Base-by-base conservation (phyloP, 1,140 invertebrate genomes). In the Oedothorax gibbosus region DNA sequence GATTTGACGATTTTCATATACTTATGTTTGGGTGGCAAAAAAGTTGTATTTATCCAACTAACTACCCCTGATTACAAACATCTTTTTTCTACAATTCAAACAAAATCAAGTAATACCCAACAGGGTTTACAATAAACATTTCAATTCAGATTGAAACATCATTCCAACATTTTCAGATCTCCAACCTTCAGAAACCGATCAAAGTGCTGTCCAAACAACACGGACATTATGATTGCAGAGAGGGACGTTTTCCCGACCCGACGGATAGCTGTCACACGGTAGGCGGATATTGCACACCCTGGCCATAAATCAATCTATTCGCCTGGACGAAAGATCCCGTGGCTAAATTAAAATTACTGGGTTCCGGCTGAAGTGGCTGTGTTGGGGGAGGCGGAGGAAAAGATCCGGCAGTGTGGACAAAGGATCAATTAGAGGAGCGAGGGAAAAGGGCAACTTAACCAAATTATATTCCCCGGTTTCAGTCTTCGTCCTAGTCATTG, bases 271-370 rank as follows among this genome's bases (percentile, higher is more conserved):
- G 20, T 51, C 68, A 53, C 49, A 15, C 9, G 49, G 35, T 35
- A 69, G 68, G 76, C 64, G 64, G 76, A 53, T 79, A 79, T 79
- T 79, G 50, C 18, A 66, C 76, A 60, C 20, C 78, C 66, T 11
- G 64, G 15, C 50, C 65, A 80, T 80, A 80, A 80, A 80, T 80
- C 78, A 80, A 80, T 80, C 68, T 79, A 79, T 15, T 68, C 35
- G 62, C 76, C 14, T 50, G 64, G 54, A 21, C 64, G n/a, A 54
- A 68, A 21, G 64, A 53, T 79, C 78, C 54, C 9, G 21, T 71
- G 60, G 65, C 54, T 60, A 77, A 77, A 77, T 77, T 77, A 77
- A 80, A 80, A 80, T 80, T 80, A 80, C 60, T 50, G 60, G 53
- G 66, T 53, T 20, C 53, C 14, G 20, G 50, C 35, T 35, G 35